phyloP scores from a whole-genome alignment of 1,140 invertebrate species.

The Pseudobourletiella spinata region DNA sequence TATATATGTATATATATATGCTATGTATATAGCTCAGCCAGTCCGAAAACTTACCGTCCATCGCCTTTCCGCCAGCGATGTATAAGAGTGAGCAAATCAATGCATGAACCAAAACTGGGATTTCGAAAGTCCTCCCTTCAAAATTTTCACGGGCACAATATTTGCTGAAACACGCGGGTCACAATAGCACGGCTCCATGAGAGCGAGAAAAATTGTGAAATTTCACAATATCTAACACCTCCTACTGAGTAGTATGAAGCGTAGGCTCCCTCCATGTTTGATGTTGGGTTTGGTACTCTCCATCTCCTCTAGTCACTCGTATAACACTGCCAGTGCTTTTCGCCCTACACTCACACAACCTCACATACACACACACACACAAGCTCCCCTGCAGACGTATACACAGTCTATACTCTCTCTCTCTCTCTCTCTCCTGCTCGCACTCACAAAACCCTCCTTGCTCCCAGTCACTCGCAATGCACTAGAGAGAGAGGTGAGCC shows the following conservation, averaged over 20 bases:
- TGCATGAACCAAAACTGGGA: neutral
- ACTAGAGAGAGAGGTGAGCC: too few relatives aligned
- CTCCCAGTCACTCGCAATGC: too few relatives aligned
- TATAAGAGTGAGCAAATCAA: neutral
- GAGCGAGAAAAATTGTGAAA: neutral
- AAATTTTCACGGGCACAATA: neutral
- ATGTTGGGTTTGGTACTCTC: neutral
- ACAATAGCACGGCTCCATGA: neutral
- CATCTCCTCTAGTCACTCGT: too few relatives aligned
- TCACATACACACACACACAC: neutral
- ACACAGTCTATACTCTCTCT: too few relatives aligned
- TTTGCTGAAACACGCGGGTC: neutral
- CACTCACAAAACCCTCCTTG: too few relatives aligned
- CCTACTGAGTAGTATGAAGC: neutral
- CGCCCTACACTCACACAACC: neutral
- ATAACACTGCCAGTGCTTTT: too few relatives aligned
- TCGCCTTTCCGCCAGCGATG: neutral
- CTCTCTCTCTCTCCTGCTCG: too few relatives aligned
- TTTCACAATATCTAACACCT: neutral
- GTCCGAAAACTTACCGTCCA: constrained; percentile 4
- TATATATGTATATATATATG: neutral
- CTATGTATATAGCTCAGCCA: neutral
- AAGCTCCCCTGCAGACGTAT: too few relatives aligned
- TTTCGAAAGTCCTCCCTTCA: neutral
- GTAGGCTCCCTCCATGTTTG: constrained; percentile 4